Conservation (phyloP, 2,113 vertebrate species). For the Lepus timidus region DNA sequence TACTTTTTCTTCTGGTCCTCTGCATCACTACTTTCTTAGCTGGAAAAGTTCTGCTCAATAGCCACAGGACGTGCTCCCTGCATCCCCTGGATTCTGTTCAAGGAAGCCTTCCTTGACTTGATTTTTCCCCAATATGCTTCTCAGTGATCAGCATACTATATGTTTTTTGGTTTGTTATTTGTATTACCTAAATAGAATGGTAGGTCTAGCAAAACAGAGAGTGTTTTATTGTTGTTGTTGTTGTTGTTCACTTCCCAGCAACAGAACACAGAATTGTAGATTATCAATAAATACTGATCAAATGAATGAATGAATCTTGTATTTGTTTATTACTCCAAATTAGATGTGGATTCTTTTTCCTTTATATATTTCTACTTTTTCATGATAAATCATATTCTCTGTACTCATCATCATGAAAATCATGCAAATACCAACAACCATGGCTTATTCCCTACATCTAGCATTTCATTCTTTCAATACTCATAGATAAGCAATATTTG, state of each 20-base stretch:
- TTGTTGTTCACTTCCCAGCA: neutral
- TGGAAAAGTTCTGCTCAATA: neutral
- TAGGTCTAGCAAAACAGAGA: neutral
- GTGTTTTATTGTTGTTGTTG: neutral
- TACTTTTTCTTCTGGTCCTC: neutral
- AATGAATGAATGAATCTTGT: neutral
- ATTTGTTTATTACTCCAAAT: constrained; percentile 26
- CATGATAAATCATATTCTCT: neutral
- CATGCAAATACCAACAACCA: constrained; percentile 20
- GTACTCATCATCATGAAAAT: neutral
- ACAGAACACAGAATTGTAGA: neutral
- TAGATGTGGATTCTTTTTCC: neutral
- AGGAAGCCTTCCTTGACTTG: neutral
- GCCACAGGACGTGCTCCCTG: neutral
- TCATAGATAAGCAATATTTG: neutral
- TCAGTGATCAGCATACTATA: neutral
- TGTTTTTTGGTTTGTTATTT: neutral
- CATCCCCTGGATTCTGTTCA: neutral
- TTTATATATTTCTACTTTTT: constrained; percentile 51
- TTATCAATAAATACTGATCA: neutral
- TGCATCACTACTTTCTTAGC: neutral
- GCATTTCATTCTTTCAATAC: neutral
- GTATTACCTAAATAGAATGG: constrained; percentile 20
- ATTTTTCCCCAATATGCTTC: neutral
- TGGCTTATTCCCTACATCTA: neutral